These are phyloP conservation scores for Sciurus vulgaris DNA, from an alignment of 2,797 vertebrate species.

Conservation along the genomic window DNA sequence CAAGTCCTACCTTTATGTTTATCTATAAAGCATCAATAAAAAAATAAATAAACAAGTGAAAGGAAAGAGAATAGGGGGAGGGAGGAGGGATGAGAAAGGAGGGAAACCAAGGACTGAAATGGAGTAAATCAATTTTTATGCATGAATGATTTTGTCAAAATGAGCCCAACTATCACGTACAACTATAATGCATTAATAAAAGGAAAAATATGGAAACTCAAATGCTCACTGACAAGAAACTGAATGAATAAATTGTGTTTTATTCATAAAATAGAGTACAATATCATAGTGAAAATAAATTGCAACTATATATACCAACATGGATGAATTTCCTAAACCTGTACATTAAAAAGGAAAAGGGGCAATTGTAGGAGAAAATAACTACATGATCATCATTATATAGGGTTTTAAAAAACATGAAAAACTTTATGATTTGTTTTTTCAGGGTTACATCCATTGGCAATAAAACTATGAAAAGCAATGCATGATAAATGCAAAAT, in stretches of 20 bases:
- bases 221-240: conserved; percentile 6
- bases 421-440: conserved; percentile 19
- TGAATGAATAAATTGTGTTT: neutral
- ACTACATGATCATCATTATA: neutral
- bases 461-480: conserved; percentile 18
- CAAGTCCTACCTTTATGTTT: too few species aligned
- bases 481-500: neutral
- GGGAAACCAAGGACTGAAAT: too few species aligned
- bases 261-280: neutral
- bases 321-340: conserved; percentile 30
- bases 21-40: too few species aligned
- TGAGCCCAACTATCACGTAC: too few species aligned
- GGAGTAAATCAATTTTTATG: too few species aligned
- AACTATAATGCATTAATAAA: neutral
- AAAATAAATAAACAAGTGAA: too few species aligned
- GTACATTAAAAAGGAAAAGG: neutral
- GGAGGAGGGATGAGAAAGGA: too few species aligned
- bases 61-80: too few species aligned
- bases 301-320: neutral
- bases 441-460: neutral
- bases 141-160: too few species aligned
- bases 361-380: conserved; percentile 14
- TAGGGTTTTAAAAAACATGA: neutral
- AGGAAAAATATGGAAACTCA: neutral
- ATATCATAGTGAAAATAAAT: conserved; percentile 1